Evolutionary conservation across 2,888 invertebrate species (phyloP).

Genomic region (Orchesella flavescens): DNA sequence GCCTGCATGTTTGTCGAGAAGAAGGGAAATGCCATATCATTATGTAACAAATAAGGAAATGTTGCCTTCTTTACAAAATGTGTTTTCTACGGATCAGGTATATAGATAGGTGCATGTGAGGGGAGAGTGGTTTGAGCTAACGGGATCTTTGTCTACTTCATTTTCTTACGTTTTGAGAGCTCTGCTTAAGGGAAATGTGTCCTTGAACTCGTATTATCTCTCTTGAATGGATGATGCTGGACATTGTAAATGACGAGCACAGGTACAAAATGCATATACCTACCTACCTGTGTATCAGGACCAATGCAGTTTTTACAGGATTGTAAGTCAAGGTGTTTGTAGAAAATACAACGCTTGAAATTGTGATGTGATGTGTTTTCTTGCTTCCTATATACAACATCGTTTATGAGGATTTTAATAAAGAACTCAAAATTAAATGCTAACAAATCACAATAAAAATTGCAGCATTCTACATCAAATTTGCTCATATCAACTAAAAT

Average conservation of each 20-base stretch:
- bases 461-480: no score
- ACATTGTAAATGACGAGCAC: conserved; percentile 9
- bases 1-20: neutral
- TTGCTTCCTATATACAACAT: no score
- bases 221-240: conserved; percentile 7
- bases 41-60: conserved; percentile 19
- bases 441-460: no score
- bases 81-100: neutral
- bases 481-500: no score
- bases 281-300: no score
- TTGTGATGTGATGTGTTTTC: no score
- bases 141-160: conserved; percentile 43
- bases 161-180: conserved; percentile 1
- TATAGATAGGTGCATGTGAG: conserved; percentile 1
- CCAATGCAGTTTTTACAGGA: no score
- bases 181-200: conserved; percentile 41
- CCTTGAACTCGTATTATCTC: conserved; percentile 62
- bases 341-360: no score
- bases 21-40: neutral
- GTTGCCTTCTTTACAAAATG: neutral
- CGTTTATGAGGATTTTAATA: no score
- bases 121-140: conserved; percentile 50
- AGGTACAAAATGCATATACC: conserved; percentile 7
- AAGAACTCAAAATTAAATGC: no score
- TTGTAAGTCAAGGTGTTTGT: no score